Conservation (phyloP, 2,113 vertebrate species). For the Chitala chitala region DNA sequence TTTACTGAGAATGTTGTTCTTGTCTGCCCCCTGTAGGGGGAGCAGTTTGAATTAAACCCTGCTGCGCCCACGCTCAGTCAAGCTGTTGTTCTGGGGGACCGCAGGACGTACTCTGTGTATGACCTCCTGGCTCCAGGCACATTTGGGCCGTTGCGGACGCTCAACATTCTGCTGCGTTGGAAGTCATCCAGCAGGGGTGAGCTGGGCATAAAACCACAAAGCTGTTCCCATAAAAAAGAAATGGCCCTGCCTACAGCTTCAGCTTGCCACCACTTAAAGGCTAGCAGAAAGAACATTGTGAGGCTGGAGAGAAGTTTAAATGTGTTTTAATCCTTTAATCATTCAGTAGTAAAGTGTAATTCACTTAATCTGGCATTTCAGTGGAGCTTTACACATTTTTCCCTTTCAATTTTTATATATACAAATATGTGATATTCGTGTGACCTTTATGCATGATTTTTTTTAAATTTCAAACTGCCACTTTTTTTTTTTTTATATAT, state of each 20-base stretch:
- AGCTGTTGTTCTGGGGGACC: slow-evolving; percentile 75
- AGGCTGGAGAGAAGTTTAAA: too few relatives aligned
- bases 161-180: slow-evolving; percentile 88
- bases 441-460: too few relatives aligned
- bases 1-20: background rate
- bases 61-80: slow-evolving; percentile 61
- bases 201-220: background rate
- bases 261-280: background rate
- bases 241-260: background rate
- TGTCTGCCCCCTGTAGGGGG: slow-evolving; percentile 62
- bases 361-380: too few relatives aligned
- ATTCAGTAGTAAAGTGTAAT: too few relatives aligned
- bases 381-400: too few relatives aligned
- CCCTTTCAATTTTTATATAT: too few relatives aligned
- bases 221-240: background rate
- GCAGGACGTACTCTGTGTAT: slow-evolving; percentile 79
- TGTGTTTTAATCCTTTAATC: too few relatives aligned
- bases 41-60: slow-evolving; percentile 81
- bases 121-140: slow-evolving; percentile 71
- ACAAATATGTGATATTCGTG: too few relatives aligned
- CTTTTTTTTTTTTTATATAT: too few relatives aligned
- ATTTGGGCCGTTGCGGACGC: slow-evolving; percentile 74
- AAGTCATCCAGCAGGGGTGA: slow-evolving; percentile 71
- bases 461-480: too few relatives aligned
- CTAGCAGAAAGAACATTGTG: too few relatives aligned